Conservation (phyloP, 2,797 vertebrate genomes). For the Eleutherodactylus coqui region DNA sequence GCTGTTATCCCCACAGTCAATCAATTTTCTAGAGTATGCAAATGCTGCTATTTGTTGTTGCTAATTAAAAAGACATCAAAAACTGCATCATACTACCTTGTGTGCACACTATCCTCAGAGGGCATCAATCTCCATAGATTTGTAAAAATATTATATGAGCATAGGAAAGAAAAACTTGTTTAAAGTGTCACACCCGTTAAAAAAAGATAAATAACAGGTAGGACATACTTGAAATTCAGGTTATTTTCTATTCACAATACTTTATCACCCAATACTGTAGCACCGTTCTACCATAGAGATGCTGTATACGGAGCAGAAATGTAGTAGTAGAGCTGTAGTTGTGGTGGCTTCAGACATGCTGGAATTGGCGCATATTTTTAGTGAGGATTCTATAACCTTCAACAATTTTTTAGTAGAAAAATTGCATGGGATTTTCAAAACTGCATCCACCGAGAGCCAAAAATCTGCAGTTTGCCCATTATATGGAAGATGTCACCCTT, state of each 20-base stretch:
- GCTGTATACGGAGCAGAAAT: not conserved
- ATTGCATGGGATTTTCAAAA: not conserved
- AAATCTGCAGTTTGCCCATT: not conserved
- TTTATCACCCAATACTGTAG: too few species aligned
- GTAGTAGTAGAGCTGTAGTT: not conserved
- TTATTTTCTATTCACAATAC: too few species aligned
- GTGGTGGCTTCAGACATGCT: not conserved
- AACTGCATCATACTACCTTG: not conserved
- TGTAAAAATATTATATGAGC: not conserved
- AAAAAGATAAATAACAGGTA: not conserved
- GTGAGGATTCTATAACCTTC: not conserved
- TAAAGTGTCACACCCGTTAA: not conserved
- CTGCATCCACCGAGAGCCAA: not conserved
- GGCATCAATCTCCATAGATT: not conserved
- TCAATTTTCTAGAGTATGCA: not conserved
- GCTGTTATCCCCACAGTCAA: not conserved
- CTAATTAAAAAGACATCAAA: not conserved
- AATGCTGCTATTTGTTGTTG: not conserved
- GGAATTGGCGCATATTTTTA: not conserved
- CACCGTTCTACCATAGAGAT: not conserved
- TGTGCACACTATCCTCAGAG: not conserved
- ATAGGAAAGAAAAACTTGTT: not conserved
- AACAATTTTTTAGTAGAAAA: too few species aligned
- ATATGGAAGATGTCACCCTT: too few species aligned
- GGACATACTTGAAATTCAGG: not conserved